Base-by-base conservation (phyloP, 2,113 vertebrate genomes). In the Oryctolagus cuniculus region DNA sequence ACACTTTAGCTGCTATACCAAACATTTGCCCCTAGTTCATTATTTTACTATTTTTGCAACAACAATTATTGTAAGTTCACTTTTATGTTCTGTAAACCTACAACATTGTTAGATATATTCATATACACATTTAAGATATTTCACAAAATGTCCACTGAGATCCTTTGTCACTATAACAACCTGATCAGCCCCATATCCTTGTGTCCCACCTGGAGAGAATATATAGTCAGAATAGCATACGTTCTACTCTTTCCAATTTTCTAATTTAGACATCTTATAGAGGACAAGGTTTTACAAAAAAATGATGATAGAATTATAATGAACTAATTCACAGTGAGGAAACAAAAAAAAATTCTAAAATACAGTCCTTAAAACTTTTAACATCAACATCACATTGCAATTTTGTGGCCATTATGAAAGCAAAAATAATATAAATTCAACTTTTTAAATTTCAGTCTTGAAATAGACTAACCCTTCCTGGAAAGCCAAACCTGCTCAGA, bases 161-260 rank as follows among this genome's bases (percentile, higher is more conserved):
- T 78, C n/a, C 27, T 77, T 83, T 49, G 13, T 88, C 74, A n/a
- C 22, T 88, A 69, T 88, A 66, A 73, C 3, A 73, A 66, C 4
- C 24, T 53, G 5, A 44, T 79, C 10, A 73, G 19, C 61, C 13
- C 17, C 27, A 3, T 63, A 51, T 22, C 31, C 27, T 16, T 58
- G 6, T 58, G 0, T 61, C 36, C 25, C 10, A 36, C 11, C 36
- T 72, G 1, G 10, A 58, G 34, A 44, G 55, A 58, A 74, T 61
- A 34, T 61, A 67, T 29, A 63, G 15, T 86, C 80, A 82, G 89
- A 95, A 87, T 61, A 77, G 6, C 36, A 13, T 10, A 73, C 29
- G 17, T 66, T 87, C 31, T 80, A 61, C 4, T 81, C 25, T 83
- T 64, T 67, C 31, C n/a, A 82, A 88, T 70, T 90, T 95, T 94